These are phyloP conservation scores for Chaetodon trifasciatus DNA, from an alignment of 2,797 vertebrate species.

Conservation along the genomic window DNA sequence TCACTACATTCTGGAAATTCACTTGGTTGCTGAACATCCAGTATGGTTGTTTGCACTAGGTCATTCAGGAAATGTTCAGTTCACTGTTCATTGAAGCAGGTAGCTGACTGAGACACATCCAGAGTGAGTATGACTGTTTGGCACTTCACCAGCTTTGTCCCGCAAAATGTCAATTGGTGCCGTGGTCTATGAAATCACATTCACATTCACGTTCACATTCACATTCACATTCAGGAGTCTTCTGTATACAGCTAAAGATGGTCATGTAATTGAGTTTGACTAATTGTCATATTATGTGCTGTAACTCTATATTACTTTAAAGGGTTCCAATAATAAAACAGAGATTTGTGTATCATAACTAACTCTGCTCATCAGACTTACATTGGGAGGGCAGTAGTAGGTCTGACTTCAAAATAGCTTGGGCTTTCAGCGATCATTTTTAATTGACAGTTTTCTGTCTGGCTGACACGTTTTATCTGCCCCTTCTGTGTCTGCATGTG, in stretches of 20 bases:
- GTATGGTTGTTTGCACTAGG: neutral
- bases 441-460: constrained; percentile 84
- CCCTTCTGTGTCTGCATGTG: constrained; percentile 64
- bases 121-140: constrained; percentile 14
- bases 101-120: constrained; percentile 23
- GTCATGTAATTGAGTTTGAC: neutral
- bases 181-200: neutral
- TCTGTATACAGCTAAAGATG: neutral
- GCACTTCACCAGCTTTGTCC: constrained; percentile 13
- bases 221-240: neutral
- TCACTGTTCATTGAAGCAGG: constrained; percentile 6
- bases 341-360: constrained; percentile 51
- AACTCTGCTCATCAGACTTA: constrained; percentile 63
- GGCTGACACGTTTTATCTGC: constrained; percentile 75
- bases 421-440: constrained; percentile 80
- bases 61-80: constrained; percentile 26
- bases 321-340: constrained; percentile 29
- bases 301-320: constrained; percentile 16
- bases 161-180: neutral
- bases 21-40: neutral
- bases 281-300: constrained; percentile 2
- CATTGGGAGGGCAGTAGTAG: constrained; percentile 42
- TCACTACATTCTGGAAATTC: neutral
- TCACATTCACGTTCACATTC: neutral
- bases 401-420: constrained; percentile 73